phyloP scores from a whole-genome alignment of 2,888 invertebrate genomes.

The Chloromyia formosa region DNA sequence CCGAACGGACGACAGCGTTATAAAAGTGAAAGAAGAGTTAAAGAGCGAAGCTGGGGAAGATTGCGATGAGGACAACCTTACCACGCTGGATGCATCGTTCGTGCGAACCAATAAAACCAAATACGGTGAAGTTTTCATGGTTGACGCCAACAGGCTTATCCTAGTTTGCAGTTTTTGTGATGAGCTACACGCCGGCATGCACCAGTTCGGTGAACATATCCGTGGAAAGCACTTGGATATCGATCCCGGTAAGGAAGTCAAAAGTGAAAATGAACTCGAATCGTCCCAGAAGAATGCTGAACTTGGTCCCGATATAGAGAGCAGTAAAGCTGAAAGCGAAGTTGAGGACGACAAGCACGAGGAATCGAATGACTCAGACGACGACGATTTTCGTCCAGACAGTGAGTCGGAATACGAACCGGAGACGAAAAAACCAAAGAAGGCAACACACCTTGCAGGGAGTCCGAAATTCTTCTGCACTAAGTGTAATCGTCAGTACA shows the following conservation, averaged over 20 bases:
- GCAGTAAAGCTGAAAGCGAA: no score
- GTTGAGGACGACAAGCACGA: no score
- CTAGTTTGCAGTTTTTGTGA: neutral
- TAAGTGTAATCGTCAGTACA: no score
- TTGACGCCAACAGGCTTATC: neutral
- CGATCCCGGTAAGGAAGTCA: no score
- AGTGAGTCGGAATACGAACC: neutral
- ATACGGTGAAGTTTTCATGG: conserved; percentile 7
- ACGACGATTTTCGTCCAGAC: no score
- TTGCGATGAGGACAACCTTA: neutral
- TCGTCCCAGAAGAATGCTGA: no score
- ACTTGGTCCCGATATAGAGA: no score
- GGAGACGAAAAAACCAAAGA: no score
- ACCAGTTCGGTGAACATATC: neutral
- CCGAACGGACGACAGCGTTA: neutral
- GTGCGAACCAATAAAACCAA: neutral
- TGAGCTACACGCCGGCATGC: neutral
- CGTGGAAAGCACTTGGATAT: neutral
- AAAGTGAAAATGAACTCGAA: no score
- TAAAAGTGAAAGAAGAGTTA: neutral
- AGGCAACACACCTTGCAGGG: no score
- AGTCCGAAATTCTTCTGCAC: no score
- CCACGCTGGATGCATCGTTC: neutral
- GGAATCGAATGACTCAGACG: no score
- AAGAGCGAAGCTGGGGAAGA: neutral